Evolutionary conservation across 2,888 invertebrate genomes (phyloP).

Genomic region (Pachliopta kotzebuea): DNA sequence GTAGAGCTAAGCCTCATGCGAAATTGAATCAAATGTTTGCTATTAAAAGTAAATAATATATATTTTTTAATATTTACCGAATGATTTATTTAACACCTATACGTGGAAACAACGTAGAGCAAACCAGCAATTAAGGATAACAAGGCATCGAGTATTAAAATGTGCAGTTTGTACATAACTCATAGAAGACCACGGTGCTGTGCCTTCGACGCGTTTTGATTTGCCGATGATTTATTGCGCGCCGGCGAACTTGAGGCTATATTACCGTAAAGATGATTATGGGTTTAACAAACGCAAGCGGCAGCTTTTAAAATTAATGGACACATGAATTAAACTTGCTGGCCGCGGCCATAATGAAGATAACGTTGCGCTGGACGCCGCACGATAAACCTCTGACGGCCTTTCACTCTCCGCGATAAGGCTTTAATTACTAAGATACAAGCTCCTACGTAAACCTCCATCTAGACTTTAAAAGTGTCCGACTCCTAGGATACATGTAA

Average conservation of each 20-base stretch:
- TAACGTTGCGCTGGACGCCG: slow-evolving; percentile 63
- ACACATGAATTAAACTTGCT: slow-evolving; percentile 70
- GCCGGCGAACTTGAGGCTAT: slow-evolving; percentile 51
- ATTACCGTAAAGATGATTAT: slow-evolving; percentile 65
- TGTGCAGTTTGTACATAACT: slow-evolving; percentile 50
- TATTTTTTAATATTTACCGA: slow-evolving; percentile 16
- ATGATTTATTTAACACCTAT: slow-evolving; percentile 25
- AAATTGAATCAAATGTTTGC: no score
- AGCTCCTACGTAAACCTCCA: slow-evolving; percentile 32
- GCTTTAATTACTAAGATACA: slow-evolving; percentile 71
- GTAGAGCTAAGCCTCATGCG: no score
- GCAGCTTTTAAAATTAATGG: slow-evolving; percentile 74
- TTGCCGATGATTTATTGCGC: slow-evolving; percentile 63
- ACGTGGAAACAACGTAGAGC: slow-evolving; percentile 35
- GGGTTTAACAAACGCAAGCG: slow-evolving; percentile 63
- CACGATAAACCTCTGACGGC: slow-evolving; percentile 71
- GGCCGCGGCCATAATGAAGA: slow-evolving; percentile 71
- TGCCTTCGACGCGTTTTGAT: slow-evolving; percentile 59
- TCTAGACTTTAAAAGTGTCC: slow-evolving; percentile 31
- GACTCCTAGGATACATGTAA: slow-evolving; percentile 30
- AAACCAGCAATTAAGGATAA: slow-evolving; percentile 48
- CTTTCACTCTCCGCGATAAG: slow-evolving; percentile 64
- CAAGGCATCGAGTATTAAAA: slow-evolving; percentile 42
- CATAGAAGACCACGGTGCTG: slow-evolving; percentile 41
- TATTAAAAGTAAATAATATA: no score